A percentile compares a stretch with the other conserved stretches of the same genome.
Conservation (phyloP, 2,113 vertebrate species). For the Herpetotheres cachinnans region DNA sequence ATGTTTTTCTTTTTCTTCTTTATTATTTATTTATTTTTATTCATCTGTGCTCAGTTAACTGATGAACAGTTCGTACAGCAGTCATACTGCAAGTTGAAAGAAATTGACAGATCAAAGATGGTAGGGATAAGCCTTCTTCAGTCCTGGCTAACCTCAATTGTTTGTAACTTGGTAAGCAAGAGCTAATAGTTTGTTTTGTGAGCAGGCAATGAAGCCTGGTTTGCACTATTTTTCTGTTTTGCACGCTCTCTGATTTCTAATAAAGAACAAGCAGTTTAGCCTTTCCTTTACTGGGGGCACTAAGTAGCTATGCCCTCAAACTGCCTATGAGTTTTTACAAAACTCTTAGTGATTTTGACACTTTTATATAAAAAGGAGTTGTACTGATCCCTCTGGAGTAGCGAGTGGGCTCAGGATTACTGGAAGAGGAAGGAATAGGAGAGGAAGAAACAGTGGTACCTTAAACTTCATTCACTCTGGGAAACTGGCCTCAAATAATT, state of each 20-base stretch:
- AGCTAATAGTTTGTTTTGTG: neutral
- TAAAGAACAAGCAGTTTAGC: neutral
- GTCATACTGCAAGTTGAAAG: neutral
- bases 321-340: neutral
- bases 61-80: neutral
- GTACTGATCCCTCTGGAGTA: neutral
- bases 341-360: neutral
- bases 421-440: neutral
- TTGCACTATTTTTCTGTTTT: neutral
- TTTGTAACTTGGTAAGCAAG: neutral
- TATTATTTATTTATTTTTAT: neutral
- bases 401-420: neutral
- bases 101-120: neutral
- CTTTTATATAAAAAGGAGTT: neutral
- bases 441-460: neutral
- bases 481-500: neutral
- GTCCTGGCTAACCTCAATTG: neutral
- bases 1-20: accelerated
- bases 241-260: neutral
- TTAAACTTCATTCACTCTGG: neutral
- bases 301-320: neutral
- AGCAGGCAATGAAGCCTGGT: neutral
- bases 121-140: neutral
- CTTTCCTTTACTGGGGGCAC: neutral
- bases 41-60: neutral